These are phyloP conservation scores for Mastigias papua DNA, from an alignment of 30 jellyfish, hydroid and myxozoan species.

Conservation along the genomic window DNA sequence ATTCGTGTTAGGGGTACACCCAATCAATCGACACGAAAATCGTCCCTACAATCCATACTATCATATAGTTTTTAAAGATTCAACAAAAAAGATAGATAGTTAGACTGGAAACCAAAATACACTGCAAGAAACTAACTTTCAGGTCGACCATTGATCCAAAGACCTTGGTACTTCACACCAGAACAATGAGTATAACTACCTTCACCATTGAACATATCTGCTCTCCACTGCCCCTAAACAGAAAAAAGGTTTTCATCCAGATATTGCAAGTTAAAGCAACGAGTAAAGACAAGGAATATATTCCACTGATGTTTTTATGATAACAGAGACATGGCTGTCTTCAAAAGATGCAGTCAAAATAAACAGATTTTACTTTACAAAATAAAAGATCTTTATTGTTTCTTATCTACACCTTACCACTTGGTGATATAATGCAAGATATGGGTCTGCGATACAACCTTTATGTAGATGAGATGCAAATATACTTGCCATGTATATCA, in stretches of 20 bases:
- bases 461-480: too few species aligned
- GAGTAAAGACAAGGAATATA: neutral
- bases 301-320: neutral
- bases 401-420: too few species aligned
- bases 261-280: neutral
- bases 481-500: too few species aligned
- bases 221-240: conserved; percentile 95
- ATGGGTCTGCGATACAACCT: too few species aligned
- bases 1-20: too few species aligned
- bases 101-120: neutral
- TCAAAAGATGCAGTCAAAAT: too few species aligned
- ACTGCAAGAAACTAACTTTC: conserved; percentile 74
- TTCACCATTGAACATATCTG: conserved; percentile 82
- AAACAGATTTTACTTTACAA: too few species aligned
- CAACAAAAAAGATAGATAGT: neutral
- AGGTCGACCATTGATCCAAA: conserved; percentile 91
- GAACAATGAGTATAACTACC: conserved; percentile 81
- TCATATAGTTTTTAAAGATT: neutral
- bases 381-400: too few species aligned
- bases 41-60: too few species aligned
- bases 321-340: neutral
- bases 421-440: too few species aligned
- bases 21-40: too few species aligned
- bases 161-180: conserved; percentile 83
- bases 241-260: neutral